These are phyloP conservation scores for Eretmochelys imbricata DNA, from an alignment of 2,113 vertebrate genomes.

Conservation along the genomic window DNA sequence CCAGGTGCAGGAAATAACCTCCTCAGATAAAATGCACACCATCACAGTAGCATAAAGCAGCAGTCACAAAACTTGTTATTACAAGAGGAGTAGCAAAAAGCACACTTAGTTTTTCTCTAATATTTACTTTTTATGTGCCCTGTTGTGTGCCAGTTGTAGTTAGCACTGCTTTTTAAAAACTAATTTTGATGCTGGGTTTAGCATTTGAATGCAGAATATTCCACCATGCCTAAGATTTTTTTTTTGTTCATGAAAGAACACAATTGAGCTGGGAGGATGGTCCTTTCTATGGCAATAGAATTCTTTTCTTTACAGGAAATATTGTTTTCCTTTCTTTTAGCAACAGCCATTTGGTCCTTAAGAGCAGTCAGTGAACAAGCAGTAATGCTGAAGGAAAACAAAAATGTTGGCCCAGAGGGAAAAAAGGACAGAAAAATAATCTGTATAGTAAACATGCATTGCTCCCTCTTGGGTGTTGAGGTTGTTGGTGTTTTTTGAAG, in stretches of 20 bases:
- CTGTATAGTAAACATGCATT: not conserved
- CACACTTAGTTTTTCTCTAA: not conserved
- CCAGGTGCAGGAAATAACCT: not conserved
- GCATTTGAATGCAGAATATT: constrained; percentile 14
- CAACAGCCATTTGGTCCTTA: not conserved
- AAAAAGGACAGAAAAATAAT: constrained; percentile 13
- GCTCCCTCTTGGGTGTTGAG: not conserved
- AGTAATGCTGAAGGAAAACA: constrained; percentile 7
- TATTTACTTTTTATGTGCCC: not conserved
- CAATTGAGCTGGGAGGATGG: constrained; percentile 23
- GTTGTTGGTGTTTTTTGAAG: not conserved
- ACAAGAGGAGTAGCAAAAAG: not conserved
- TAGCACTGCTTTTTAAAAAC: constrained; percentile 2
- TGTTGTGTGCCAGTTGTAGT: not conserved
- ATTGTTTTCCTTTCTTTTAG: constrained; percentile 9
- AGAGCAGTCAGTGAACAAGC: not conserved
- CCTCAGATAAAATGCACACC: not conserved
- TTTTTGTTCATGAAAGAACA: constrained; percentile 44
- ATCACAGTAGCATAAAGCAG: not conserved
- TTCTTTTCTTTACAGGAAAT: constrained; percentile 17
- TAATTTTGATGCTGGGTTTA: constrained; percentile 41
- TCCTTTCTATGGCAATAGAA: constrained; percentile 1
- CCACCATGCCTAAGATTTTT: constrained; percentile 3
- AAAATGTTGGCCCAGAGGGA: constrained; percentile 24
- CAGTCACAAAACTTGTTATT: not conserved